A percentile compares a stretch with the other conserved stretches of the same genome.
Evolutionary conservation across 2,888 invertebrate species (phyloP).

Genomic region (Acleris emargana): DNA sequence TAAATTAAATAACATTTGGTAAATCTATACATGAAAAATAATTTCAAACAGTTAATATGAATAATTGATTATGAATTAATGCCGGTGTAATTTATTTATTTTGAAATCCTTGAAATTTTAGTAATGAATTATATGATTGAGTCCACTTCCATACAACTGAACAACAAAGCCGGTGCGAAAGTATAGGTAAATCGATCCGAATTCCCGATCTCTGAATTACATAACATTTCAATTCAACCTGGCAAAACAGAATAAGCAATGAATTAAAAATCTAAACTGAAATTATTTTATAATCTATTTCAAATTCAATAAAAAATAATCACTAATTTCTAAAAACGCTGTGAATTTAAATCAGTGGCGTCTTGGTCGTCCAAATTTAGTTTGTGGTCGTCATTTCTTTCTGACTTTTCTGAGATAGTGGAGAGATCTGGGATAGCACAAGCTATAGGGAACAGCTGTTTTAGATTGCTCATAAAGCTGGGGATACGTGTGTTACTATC

Average conservation of each 20-base stretch:
- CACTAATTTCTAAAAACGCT: conserved; percentile 20
- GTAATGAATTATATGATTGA: too few species aligned
- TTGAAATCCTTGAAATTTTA: too few species aligned
- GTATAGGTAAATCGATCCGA: too few species aligned
- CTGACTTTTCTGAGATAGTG: conserved; percentile 71
- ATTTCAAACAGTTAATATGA: too few species aligned
- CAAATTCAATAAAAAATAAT: neutral
- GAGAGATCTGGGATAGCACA: conserved; percentile 72
- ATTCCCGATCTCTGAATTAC: too few species aligned
- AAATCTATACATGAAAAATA: too few species aligned
- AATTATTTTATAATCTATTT: neutral
- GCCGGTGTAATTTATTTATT: too few species aligned
- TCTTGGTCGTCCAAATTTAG: conserved; percentile 45
- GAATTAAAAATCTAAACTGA: conserved; percentile 16
- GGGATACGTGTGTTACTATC: conserved; percentile 34
- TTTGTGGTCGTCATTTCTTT: conserved; percentile 57
- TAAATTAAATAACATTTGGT: too few species aligned
- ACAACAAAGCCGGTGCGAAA: too few species aligned
- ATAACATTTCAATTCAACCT: neutral
- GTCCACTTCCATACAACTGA: too few species aligned
- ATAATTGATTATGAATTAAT: too few species aligned
- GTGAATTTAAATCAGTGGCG: conserved; percentile 46
- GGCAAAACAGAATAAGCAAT: conserved; percentile 1
- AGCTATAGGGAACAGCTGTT: conserved; percentile 65
- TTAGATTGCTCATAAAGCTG: conserved; percentile 58